Base-by-base conservation (phyloP, 2,888 invertebrate species). In the Ormyrus pomaceus region DNA sequence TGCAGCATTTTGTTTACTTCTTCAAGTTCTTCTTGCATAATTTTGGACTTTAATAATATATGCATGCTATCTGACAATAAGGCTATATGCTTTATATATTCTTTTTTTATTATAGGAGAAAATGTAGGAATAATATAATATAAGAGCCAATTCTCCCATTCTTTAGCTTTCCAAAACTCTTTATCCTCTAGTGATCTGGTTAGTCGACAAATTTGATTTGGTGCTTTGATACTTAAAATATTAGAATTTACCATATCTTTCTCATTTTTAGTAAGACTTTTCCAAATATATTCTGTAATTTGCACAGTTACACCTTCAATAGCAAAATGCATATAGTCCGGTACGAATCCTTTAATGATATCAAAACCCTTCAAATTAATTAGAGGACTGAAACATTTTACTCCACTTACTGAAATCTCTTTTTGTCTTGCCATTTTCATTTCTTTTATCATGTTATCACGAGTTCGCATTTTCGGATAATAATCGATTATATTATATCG, bases 91-190 rank as follows among this genome's bases (percentile, higher is more conserved):
- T 61, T 45, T 8, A 45, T 5, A 61, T 8, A 34, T 11, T 61
- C 45, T 8, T 61, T 45, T 10, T 34, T 8, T 45, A 61, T 4
- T 45, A 8, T 8, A 8, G 45, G 11, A 11, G 34, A 8, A 34
- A 45, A 61, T 10, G 34, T 51, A 8, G 81, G 80, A 6, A 81
- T 13, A 72, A 83, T 83, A 48, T 83, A 84, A 48, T 71, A 81
- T 11, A 83, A 61, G 7, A 85, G 48, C 80, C 79, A 83, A 50
- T 68, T 70, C 48, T 71, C 75, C 81, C 80, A 83, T 66, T 80
- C 79, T 53, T 73, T 73, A 51, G 82, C 72, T 81, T 82, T 80
- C 71, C 76, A 79, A 74, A 64, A 64, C n/a, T 45, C 13, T 7
- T 70, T 53, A 9, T 78, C 70, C 45, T 58, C 46, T 8, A 80